Evolutionary conservation across 2,888 invertebrate genomes (phyloP).

Genomic region (Brachypalpus laphriformis): DNA sequence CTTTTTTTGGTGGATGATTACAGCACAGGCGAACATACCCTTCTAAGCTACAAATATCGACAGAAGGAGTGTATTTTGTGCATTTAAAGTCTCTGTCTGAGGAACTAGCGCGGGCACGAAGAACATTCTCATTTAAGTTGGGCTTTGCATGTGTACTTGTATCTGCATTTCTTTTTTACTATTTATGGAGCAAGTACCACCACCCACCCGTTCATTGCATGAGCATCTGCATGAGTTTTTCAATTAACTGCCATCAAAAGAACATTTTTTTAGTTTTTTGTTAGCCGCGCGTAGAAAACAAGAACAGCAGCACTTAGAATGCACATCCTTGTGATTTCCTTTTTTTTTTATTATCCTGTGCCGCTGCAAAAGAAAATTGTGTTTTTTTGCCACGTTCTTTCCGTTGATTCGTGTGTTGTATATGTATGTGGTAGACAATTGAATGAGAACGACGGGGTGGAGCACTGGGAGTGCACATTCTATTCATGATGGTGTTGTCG

Average conservation of each 20-base stretch:
- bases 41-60: slow-evolving; percentile 15
- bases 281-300: slow-evolving; percentile 1
- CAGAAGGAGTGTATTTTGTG: neutral
- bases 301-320: slow-evolving; percentile 34
- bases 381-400: slow-evolving; percentile 3
- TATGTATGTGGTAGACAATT: slow-evolving; percentile 16
- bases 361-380: neutral
- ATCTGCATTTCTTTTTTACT: neutral
- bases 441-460: neutral
- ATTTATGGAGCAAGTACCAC: slow-evolving; percentile 17
- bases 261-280: slow-evolving; percentile 62
- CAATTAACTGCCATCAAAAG: slow-evolving; percentile 72
- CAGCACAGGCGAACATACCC: neutral
- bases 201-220: slow-evolving; percentile 11
- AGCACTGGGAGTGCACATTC: neutral
- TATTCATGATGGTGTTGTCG: slow-evolving; percentile 33
- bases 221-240: slow-evolving; percentile 69
- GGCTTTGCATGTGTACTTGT: slow-evolving; percentile 9
- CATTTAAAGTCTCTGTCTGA: neutral
- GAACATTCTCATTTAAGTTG: slow-evolving; percentile 35
- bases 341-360: neutral
- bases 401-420: neutral
- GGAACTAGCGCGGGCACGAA: neutral
- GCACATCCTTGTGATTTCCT: slow-evolving; percentile 30
- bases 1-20: neutral